A percentile compares a stretch with the other conserved stretches of the same genome.
phyloP scores from a whole-genome alignment of 64 coral and sea anemone genomes.

The Pachyseris speciosa region DNA sequence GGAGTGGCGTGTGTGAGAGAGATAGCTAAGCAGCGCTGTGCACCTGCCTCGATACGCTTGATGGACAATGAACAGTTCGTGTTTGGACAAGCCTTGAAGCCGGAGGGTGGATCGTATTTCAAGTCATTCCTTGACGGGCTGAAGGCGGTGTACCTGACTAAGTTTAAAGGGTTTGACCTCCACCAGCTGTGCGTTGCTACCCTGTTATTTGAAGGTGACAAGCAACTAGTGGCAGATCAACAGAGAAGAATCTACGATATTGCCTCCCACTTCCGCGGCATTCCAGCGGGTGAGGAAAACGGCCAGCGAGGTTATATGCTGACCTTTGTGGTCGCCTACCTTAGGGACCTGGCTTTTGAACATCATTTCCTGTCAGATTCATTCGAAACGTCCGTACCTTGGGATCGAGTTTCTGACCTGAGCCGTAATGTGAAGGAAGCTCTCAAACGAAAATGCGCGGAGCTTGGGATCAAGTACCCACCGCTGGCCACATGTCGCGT shows the following conservation, averaged over 20 bases:
- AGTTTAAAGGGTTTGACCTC: slow-evolving; percentile 97
- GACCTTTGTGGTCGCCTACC: slow-evolving; percentile 98
- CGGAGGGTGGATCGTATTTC: slow-evolving; percentile 84
- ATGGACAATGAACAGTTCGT: slow-evolving; percentile 99
- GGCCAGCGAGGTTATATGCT: slow-evolving; percentile 95
- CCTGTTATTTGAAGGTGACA: slow-evolving; percentile 92
- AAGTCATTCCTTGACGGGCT: slow-evolving; percentile 93
- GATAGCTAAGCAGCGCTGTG: slow-evolving; percentile 88
- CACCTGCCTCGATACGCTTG: slow-evolving; percentile 94
- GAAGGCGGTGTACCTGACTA: slow-evolving; percentile 92
- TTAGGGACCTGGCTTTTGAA: slow-evolving; percentile 89
- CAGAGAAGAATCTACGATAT: slow-evolving; percentile 94
- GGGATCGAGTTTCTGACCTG: slow-evolving; percentile 89
- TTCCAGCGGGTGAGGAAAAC: slow-evolving; percentile 95
- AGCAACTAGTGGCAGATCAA: slow-evolving; percentile 78
- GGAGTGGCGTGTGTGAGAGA: slow-evolving; percentile 86
- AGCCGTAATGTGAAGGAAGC: slow-evolving; percentile 92
- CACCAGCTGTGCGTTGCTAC: slow-evolving; percentile 81
- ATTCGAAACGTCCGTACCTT: slow-evolving; percentile 95
- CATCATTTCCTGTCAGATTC: slow-evolving; percentile 91
- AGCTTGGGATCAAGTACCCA: slow-evolving; percentile 79
- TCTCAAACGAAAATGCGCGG: slow-evolving; percentile 83
- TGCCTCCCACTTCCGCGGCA: slow-evolving; percentile 83
- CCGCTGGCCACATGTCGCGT: slow-evolving; percentile 90
- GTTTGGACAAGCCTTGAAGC: slow-evolving; percentile 95